A percentile compares a stretch with the other conserved stretches of the same genome.
phyloP scores from a whole-genome alignment of 2,113 vertebrate species.

The Epinephelus moara region DNA sequence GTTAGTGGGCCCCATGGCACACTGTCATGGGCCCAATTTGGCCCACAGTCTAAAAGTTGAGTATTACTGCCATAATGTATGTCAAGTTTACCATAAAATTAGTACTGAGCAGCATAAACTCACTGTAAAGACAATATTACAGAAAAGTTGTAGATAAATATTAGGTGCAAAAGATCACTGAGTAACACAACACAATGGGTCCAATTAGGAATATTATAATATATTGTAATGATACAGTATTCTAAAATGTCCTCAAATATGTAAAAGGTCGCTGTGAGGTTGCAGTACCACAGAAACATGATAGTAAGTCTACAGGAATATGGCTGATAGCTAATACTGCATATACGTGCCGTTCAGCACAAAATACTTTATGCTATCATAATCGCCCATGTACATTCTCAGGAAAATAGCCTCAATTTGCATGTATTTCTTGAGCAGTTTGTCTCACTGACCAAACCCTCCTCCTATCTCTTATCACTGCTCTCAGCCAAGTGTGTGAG shows the following conservation, averaged over 20 bases:
- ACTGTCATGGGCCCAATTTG: too few species aligned
- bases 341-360: neutral
- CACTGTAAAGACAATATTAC: neutral
- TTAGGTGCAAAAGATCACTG: neutral
- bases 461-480: constrained; percentile 59
- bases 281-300: neutral
- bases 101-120: neutral
- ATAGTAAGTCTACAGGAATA: neutral
- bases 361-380: neutral
- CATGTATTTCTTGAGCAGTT: constrained; percentile 41
- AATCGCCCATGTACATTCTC: neutral
- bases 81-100: neutral
- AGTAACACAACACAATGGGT: neutral
- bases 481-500: constrained; percentile 37
- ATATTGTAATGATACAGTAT: neutral
- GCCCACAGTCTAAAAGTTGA: too few species aligned
- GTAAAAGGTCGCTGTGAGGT: neutral
- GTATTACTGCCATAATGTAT: neutral
- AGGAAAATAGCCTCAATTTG: constrained; percentile 12
- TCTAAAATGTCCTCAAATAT: neutral
- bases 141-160: neutral
- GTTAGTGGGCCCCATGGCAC: too few species aligned
- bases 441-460: constrained; percentile 28
- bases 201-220: neutral
- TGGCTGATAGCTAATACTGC: neutral